Base-by-base conservation (phyloP, 2,113 vertebrate species). In the Lonchura striata region DNA sequence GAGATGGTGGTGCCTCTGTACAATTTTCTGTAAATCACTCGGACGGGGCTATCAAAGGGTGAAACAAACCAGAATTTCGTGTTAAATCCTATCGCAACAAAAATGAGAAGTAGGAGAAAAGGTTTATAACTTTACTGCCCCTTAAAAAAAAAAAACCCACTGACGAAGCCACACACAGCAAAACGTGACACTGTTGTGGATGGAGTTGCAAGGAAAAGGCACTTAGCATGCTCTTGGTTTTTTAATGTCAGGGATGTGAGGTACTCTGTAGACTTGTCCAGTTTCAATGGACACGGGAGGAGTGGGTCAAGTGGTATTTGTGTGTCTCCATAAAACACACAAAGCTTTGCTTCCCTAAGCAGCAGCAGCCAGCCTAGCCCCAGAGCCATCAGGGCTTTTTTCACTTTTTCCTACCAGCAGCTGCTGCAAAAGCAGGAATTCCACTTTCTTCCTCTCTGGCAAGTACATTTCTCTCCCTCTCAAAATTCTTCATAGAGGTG, bases 1-100 rank as follows among this genome's bases (percentile, higher is more conserved):
- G 82, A 86, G 87, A 96, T 78, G 97, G 94, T 95, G 91, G 83
- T 86, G 94, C 89, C 97, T 97, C 95, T 57, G 92, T 83, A 76
- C 90, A 95, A 92, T 81, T 92, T 92, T 82, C 96, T 97, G 94
- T 97, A 97, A 97, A 96, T 96, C 95, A 81, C 14, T 64, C 89
- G 79, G 91, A 96, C 5, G 53, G 85, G 85, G 92, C 90, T 92
- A 89, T 94, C 83, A 94, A 97, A 97, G 94, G 66, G 79, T 46
- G 88, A 86, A 95, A 74, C 56, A 74, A 76, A 31, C 80, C 65
- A 42, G 86, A 92, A n/a, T 74, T 91, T 95, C 88, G 46, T 52
- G 76, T 96, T 77, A 90, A 91, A 69, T 81, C 70, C 65, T 60
- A 92, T 80, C 54, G 30, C 47, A 44, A 37, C 64, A 89, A 96